Percentiles rank a stretch among this genome's conserved stretches.
Conservation (phyloP, 2,113 vertebrate genomes). For the Myiagra hebetior region DNA sequence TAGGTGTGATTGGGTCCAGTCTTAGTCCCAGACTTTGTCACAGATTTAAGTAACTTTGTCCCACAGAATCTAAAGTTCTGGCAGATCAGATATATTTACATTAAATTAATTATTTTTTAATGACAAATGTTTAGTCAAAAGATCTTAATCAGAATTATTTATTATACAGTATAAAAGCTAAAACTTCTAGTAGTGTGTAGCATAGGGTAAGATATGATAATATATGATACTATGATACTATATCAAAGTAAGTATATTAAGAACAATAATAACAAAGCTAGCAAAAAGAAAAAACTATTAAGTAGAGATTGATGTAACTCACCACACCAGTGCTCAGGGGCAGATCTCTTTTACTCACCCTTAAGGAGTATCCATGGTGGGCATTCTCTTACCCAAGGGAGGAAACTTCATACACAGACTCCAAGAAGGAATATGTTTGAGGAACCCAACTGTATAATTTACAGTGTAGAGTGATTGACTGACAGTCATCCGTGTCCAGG, state of each 20-base stretch:
- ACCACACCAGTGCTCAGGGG: neutral
- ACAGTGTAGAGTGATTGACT: neutral
- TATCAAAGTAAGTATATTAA: neutral
- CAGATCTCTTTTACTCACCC: neutral
- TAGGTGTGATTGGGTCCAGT: neutral
- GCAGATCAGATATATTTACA: neutral
- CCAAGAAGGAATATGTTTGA: neutral
- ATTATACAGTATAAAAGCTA: neutral
- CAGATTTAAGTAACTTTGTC: neutral
- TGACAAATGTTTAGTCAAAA: neutral
- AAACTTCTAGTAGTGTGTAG: neutral
- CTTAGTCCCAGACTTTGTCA: neutral
- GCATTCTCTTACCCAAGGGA: neutral
- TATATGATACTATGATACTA: neutral
- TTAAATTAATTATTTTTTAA: neutral
- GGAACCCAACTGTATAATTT: neutral
- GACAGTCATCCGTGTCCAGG: neutral
- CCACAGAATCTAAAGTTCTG: neutral
- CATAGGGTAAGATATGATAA: neutral
- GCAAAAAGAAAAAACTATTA: neutral
- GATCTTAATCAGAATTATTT: neutral
- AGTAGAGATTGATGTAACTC: neutral
- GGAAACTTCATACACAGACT: neutral
- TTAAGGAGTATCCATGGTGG: neutral
- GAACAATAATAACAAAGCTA: neutral